phyloP scores from a whole-genome alignment of 2,797 vertebrate species.

The Danio albolineatus region DNA sequence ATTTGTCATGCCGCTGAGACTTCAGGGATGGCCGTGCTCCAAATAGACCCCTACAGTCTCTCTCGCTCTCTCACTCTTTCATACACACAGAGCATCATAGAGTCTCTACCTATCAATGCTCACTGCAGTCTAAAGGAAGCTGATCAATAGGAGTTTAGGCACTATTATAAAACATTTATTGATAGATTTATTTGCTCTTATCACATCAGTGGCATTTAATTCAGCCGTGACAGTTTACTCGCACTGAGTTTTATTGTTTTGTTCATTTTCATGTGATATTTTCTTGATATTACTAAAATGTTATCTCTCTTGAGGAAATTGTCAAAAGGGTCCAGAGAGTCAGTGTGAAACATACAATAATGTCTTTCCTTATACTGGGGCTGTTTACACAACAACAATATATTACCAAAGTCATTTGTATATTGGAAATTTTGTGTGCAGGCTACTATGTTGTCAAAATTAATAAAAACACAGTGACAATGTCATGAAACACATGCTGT shows the following conservation, averaged over 20 bases:
- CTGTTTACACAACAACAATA: no score
- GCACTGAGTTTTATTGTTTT: background rate
- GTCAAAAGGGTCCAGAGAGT: background rate
- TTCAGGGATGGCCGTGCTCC: conserved; percentile 46
- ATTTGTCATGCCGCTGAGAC: conserved; percentile 67
- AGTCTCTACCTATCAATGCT: conserved; percentile 7
- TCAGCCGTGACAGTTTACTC: conserved; percentile 3
- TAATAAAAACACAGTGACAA: no score
- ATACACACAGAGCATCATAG: background rate
- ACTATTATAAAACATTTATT: conserved; percentile 9
- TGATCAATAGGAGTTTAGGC: conserved; percentile 17
- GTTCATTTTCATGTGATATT: background rate
- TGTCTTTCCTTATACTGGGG: background rate
- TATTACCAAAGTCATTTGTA: no score
- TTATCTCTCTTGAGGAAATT: background rate
- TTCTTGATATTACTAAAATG: background rate
- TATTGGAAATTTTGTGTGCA: no score
- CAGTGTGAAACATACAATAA: background rate
- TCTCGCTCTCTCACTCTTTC: background rate
- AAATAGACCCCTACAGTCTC: conserved; percentile 31
- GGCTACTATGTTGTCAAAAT: no score
- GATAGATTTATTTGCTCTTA: background rate
- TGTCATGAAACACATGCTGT: no score
- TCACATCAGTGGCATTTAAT: conserved; percentile 8
- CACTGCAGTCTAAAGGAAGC: background rate